Conservation (phyloP, 2,888 invertebrate genomes). For the Eupeodes latifasciatus region DNA sequence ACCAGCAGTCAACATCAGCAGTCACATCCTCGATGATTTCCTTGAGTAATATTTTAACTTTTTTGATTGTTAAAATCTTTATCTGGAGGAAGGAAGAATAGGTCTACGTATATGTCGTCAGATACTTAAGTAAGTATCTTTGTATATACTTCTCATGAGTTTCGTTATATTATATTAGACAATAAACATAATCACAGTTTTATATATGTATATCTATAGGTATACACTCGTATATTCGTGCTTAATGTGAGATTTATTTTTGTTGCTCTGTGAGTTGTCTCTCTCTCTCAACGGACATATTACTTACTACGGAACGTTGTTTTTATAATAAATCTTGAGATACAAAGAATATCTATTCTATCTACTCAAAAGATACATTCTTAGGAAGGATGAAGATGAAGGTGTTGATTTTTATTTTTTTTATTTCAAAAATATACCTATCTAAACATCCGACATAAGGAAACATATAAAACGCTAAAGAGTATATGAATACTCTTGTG, state of each 20-base stretch:
- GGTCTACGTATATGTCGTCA: constrained; percentile 17
- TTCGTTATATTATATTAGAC: constrained; percentile 45
- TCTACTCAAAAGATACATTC: no score
- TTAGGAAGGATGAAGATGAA: neutral
- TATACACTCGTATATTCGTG: constrained; percentile 47
- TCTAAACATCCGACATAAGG: neutral
- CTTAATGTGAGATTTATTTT: constrained; percentile 71
- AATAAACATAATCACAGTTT: constrained; percentile 63
- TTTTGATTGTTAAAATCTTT: constrained; percentile 33
- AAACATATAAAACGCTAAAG: constrained; percentile 18
- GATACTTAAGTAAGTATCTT: neutral
- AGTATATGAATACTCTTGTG: constrained; percentile 7
- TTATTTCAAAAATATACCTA: neutral
- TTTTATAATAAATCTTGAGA: constrained; percentile 28
- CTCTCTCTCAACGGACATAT: constrained; percentile 41
- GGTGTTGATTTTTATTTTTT: constrained; percentile 36
- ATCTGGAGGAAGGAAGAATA: neutral
- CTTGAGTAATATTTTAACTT: constrained; percentile 48
- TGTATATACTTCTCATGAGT: neutral
- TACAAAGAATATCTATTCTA: constrained; percentile 3
- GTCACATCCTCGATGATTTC: constrained; percentile 66
- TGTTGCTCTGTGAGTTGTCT: constrained; percentile 6
- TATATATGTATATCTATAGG: no score
- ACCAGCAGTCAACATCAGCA: constrained; percentile 12
- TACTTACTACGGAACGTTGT: constrained; percentile 2